Evolutionary conservation across 1,140 invertebrate species (phyloP).

Genomic region (Megathymus violae): DNA sequence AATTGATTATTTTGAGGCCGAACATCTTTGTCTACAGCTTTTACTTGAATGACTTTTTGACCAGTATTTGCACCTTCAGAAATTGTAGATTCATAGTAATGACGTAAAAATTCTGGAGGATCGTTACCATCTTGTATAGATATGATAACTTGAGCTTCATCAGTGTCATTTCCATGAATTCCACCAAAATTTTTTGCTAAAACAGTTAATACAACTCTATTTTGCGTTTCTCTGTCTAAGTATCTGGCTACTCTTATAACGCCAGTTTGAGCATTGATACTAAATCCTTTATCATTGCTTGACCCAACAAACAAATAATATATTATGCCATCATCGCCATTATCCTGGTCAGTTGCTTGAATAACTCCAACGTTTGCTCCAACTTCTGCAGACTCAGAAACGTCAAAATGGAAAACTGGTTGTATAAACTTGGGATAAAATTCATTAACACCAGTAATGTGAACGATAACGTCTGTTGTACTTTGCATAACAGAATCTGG

Average conservation of each 20-base stretch:
- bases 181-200: conserved; percentile 97
- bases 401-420: conserved; percentile 95
- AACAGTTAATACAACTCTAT: conserved; percentile 94
- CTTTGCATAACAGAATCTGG: conserved; percentile 93
- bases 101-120: conserved; percentile 94
- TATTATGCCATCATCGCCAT: conserved; percentile 95
- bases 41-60: conserved; percentile 90
- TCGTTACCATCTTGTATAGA: conserved; percentile 98
- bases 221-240: conserved; percentile 96
- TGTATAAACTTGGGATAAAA: conserved; percentile 96
- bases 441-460: conserved; percentile 96
- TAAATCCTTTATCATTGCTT: conserved; percentile 96
- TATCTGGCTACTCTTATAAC: conserved; percentile 92
- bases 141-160: conserved; percentile 96
- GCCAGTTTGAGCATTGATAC: conserved; percentile 93
- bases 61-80: conserved; percentile 91
- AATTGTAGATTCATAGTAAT: conserved; percentile 89
- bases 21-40: conserved; percentile 96
- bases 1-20: conserved; percentile 96
- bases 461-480: conserved; percentile 88
- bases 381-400: conserved; percentile 95
- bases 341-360: conserved; percentile 95
- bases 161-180: conserved; percentile 96
- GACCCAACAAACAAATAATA: conserved; percentile 96
- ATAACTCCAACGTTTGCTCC: conserved; percentile 94